Evolutionary conservation across 2,888 invertebrate genomes (phyloP).

Genomic region (Eilema depressum): DNA sequence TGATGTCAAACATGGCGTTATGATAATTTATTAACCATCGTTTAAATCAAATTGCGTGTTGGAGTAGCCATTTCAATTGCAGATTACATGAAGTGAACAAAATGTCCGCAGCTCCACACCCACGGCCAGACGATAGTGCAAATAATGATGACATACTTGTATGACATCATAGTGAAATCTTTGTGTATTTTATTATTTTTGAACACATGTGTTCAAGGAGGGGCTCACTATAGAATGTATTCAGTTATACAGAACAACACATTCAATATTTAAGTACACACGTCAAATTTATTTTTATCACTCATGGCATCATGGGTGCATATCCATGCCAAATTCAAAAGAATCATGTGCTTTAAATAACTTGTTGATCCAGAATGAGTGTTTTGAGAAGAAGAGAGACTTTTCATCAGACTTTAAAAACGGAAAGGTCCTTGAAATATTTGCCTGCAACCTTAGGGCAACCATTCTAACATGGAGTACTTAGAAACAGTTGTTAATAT

Average conservation of each 20-base stretch:
- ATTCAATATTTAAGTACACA: background rate
- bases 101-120: conserved; percentile 18
- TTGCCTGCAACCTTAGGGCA: too few relatives aligned
- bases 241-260: background rate
- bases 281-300: background rate
- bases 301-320: background rate
- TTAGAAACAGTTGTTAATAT: too few relatives aligned
- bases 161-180: conserved; percentile 49
- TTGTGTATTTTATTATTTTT: conserved; percentile 26
- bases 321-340: too few relatives aligned
- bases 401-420: too few relatives aligned
- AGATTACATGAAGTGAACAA: conserved; percentile 23
- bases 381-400: too few relatives aligned
- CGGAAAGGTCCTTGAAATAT: too few relatives aligned
- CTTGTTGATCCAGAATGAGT: too few relatives aligned
- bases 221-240: conserved; percentile 24
- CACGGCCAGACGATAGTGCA: conserved; percentile 24
- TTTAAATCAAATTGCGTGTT: conserved; percentile 23
- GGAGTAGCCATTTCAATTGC: conserved; percentile 25
- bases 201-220: conserved; percentile 22
- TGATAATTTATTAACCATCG: conserved; percentile 15
- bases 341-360: too few relatives aligned
- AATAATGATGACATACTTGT: conserved; percentile 44
- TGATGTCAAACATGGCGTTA: conserved; percentile 16
- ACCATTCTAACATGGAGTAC: too few relatives aligned